Percentiles rank a stretch among this genome's conserved stretches.
Conservation (phyloP, 2,113 vertebrate species). For the Gymnarchus niloticus region DNA sequence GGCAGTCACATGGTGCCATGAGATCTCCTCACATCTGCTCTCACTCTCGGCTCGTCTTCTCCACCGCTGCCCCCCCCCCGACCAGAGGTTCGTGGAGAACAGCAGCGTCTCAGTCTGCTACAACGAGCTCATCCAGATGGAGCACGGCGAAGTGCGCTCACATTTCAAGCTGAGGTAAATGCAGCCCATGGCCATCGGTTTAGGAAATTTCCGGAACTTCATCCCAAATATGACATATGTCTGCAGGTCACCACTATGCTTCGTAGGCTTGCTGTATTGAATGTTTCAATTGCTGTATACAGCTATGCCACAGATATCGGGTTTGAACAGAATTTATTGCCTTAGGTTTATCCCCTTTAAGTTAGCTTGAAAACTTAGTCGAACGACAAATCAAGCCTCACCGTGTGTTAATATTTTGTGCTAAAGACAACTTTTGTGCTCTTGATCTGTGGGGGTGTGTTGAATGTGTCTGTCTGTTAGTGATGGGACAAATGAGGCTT, state of each 20-base stretch:
- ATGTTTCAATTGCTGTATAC: background rate
- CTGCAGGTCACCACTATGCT: background rate
- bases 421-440: background rate
- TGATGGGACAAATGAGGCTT: too few relatives aligned
- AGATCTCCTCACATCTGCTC: conserved; percentile 9
- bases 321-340: background rate
- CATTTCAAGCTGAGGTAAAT: conserved; percentile 91
- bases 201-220: background rate
- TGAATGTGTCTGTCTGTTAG: background rate
- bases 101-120: conserved; percentile 82
- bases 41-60: background rate
- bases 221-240: background rate
- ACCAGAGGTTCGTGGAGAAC: conserved; percentile 87
- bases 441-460: too few relatives aligned
- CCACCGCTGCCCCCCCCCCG: conserved; percentile 38
- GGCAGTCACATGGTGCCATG: background rate
- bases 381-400: background rate
- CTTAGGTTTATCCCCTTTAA: background rate
- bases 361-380: background rate
- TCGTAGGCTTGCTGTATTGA: background rate
- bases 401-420: background rate
- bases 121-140: conserved; percentile 90
- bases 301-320: too few relatives aligned
- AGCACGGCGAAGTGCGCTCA: conserved; percentile 84
- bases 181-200: background rate